Conservation (phyloP, 2,113 vertebrate genomes). For the Phalacrocorax brasilianus region DNA sequence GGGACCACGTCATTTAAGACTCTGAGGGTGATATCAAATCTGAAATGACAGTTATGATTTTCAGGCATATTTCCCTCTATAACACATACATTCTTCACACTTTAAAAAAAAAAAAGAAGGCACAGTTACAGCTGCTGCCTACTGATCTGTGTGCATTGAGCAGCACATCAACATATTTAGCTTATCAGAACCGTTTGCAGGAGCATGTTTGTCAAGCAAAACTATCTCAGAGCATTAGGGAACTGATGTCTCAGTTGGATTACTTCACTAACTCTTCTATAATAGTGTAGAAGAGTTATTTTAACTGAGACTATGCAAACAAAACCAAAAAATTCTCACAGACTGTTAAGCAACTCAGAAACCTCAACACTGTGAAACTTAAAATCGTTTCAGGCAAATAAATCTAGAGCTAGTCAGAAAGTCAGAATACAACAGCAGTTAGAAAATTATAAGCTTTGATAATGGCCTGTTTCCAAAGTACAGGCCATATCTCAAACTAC, state of each 20-base stretch:
- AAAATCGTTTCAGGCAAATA: not conserved
- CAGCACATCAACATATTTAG: slow-evolving; percentile 61
- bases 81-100: slow-evolving; percentile 32
- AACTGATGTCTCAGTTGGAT: slow-evolving; percentile 6
- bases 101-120: slow-evolving; percentile 46
- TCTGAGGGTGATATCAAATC: slow-evolving; percentile 42
- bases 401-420: not conserved
- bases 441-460: not conserved
- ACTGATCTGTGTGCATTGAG: slow-evolving; percentile 34
- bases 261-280: slow-evolving; percentile 3
- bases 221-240: slow-evolving; percentile 56
- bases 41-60: slow-evolving; percentile 63
- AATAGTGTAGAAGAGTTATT: not conserved
- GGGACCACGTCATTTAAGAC: slow-evolving; percentile 52
- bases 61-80: slow-evolving; percentile 40
- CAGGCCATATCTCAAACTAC: not conserved
- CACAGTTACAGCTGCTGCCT: slow-evolving; percentile 35
- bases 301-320: slow-evolving; percentile 12
- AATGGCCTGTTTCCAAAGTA: not conserved
- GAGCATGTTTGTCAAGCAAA: slow-evolving; percentile 66
- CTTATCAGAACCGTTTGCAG: slow-evolving; percentile 42
- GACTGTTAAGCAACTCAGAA: not conserved
- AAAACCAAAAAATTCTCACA: slow-evolving; percentile 4
- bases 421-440: not conserved
- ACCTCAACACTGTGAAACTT: not conserved